Evolutionary conservation across 2,797 vertebrate genomes (phyloP).

Genomic region (Cephalopachus bancanus): DNA sequence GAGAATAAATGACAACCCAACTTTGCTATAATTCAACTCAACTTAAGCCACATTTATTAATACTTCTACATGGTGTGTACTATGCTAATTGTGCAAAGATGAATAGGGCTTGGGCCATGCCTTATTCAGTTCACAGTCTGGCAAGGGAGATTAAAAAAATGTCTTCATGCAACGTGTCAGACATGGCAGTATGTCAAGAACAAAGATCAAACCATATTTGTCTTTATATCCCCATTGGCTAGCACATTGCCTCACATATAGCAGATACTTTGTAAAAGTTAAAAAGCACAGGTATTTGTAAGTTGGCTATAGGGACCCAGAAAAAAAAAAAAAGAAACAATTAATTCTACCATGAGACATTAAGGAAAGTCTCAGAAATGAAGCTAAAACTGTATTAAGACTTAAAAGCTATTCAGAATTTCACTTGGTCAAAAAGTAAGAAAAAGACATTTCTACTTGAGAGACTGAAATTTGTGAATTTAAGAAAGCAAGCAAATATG

Average conservation of each 20-base stretch:
- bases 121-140: neutral
- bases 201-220: neutral
- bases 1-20: neutral
- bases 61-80: neutral
- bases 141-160: neutral
- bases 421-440: neutral
- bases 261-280: neutral
- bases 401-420: slow-evolving; percentile 18
- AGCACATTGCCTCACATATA: neutral
- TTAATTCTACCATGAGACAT: neutral
- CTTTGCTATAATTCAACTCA: neutral
- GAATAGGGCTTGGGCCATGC: neutral
- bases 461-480: slow-evolving; percentile 41
- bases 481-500: neutral
- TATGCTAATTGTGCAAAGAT: neutral
- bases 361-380: neutral
- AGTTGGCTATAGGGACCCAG: neutral
- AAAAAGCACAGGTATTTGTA: slow-evolving; percentile 5
- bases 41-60: slow-evolving; percentile 54
- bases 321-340: neutral
- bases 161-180: neutral
- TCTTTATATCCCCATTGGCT: neutral
- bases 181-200: neutral
- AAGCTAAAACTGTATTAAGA: neutral
- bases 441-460: neutral